Evolutionary conservation across 2,797 vertebrate genomes (phyloP), one percentile per base, ranked within the genome.

Genomic region (Alouatta caraya): DNA sequence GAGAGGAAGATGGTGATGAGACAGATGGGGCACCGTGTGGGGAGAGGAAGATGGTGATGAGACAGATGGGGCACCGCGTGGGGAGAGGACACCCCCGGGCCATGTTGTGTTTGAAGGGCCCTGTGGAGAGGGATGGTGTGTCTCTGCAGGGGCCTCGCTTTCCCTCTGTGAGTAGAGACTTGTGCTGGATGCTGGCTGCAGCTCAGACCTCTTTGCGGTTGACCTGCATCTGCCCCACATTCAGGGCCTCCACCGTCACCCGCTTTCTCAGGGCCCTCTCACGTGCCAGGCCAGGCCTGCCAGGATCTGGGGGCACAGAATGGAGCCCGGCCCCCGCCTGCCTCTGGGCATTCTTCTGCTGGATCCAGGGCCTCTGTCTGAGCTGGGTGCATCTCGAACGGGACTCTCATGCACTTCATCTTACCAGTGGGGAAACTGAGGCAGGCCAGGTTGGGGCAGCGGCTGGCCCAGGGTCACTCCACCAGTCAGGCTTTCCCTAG

Each of bases 51-150:
- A 28, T n/a, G 59, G 59, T 4, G 13, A 86, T 22, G 12, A 37
- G 19, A 37, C 10, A 22, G 61, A 19, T 8, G 24, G 64, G 42
- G 14, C 9, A 1, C 50, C 17, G 2, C 0, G 1, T 39, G 12
- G 46, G 39, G 7, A 52, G 1, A 59, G 79, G 44, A 28, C 22
- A 8, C 78, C 19, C 9, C 0, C 10, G n/a, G 76, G 12, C 42
- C 19, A 0, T 5, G 64, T 30, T 39, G 12, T 6, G 37, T 85
- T 13, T 44, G 24, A 81, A 70, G 81, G 50, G 2, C 6, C 55
- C n/a, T 1, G 0, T 26, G 73, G 79, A n/a, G 42, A 75, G 8
- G 50, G 33, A 24, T 28, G 2, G 8, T 30, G 4, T 48, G 33
- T 46, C 61, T 22, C 78, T 76, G 6, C 22, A 42, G 67, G 52